A percentile compares a stretch with the other conserved stretches of the same genome.
Conservation (phyloP, 2,888 invertebrate species). For the Philhelius pedissequus region DNA sequence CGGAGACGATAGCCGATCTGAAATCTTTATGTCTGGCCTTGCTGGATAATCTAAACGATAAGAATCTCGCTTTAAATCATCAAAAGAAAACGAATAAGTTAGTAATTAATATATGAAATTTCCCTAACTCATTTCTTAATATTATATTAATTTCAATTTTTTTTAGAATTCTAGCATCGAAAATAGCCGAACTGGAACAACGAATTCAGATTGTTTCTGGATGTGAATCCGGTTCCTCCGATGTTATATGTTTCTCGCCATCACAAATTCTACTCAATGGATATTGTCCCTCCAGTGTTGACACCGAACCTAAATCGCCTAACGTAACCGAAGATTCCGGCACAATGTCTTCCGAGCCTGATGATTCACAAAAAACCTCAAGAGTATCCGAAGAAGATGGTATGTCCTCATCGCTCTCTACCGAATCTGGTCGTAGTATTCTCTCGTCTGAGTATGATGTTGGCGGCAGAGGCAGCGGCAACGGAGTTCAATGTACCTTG, state of each 20-base stretch:
- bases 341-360: conserved; percentile 74
- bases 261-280: conserved; percentile 85
- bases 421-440: conserved; percentile 76
- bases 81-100: conserved; percentile 91
- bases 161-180: conserved; percentile 87
- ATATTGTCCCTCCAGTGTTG: conserved; percentile 81
- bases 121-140: not conserved
- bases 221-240: conserved; percentile 68
- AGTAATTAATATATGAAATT: not conserved
- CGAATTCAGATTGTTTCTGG: conserved; percentile 84
- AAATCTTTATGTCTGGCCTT: conserved; percentile 88
- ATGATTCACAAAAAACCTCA: conserved; percentile 72
- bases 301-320: conserved; percentile 76
- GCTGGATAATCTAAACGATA: conserved; percentile 91
- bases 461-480: conserved; percentile 41
- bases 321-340: conserved; percentile 78
- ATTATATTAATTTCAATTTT: not conserved
- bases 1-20: conserved; percentile 86
- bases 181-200: conserved; percentile 90
- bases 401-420: conserved; percentile 75
- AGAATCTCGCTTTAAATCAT: conserved; percentile 89
- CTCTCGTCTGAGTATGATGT: conserved; percentile 77
- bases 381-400: conserved; percentile 75
- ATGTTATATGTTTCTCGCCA: conserved; percentile 73
- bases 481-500: conserved; percentile 60